phyloP scores from a whole-genome alignment of 2,888 invertebrate genomes.

The Sphaerophoria rueppellii region DNA sequence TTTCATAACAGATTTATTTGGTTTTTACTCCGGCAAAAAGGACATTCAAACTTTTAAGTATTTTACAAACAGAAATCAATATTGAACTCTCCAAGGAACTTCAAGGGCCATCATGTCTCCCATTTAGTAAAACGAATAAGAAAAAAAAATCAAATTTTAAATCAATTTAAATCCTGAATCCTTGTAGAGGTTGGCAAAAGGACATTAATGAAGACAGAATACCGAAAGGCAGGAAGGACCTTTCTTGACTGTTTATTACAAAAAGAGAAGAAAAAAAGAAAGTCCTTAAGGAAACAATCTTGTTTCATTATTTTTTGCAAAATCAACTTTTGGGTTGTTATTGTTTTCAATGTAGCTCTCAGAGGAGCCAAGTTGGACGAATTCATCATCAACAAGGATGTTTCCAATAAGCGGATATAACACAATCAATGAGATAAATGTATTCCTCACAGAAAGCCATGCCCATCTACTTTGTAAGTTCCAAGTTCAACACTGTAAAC shows the following conservation, averaged over 20 bases:
- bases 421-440: conserved; percentile 33
- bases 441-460: background rate
- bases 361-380: background rate
- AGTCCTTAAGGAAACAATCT: conserved; percentile 39
- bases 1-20: conserved; percentile 12
- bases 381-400: conserved; percentile 24
- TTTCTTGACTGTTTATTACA: background rate
- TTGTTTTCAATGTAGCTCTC: conserved; percentile 5
- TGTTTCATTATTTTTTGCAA: conserved; percentile 8
- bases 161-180: conserved; percentile 21
- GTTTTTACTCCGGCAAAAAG: background rate
- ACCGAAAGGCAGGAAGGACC: background rate
- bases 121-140: conserved; percentile 3
- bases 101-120: background rate
- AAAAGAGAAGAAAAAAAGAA: background rate
- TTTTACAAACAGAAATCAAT: conserved; percentile 11
- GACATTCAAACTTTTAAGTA: conserved; percentile 7
- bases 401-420: conserved; percentile 39
- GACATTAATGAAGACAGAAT: conserved; percentile 24
- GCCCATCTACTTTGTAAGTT: background rate
- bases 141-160: conserved; percentile 2
- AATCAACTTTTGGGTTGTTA: conserved; percentile 14
- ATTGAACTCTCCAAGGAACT: conserved; percentile 12
- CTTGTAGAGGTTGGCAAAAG: background rate
- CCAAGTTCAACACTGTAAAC: conserved; percentile 23